Conservation (phyloP, 1,140 invertebrate species). For the Mylabris phalerata region DNA sequence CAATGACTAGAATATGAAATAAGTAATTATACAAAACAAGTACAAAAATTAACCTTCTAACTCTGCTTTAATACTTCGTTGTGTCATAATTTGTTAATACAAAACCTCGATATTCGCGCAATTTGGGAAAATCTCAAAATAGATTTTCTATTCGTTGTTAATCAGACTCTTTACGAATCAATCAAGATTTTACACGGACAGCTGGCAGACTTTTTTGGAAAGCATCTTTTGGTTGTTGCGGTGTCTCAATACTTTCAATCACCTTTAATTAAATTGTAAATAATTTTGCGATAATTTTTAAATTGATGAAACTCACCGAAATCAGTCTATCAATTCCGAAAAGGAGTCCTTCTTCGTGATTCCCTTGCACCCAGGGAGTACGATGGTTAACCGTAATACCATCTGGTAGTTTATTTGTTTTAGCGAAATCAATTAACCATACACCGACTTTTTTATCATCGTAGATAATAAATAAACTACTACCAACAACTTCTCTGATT, state of each 20-base stretch:
- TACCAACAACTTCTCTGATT: conserved; percentile 89
- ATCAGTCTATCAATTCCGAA: conserved; percentile 84
- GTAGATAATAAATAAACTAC: conserved; percentile 90
- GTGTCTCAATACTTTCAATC: conserved; percentile 25
- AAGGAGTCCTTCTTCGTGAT: conserved; percentile 92
- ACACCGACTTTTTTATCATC: conserved; percentile 78
- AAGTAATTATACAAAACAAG: conserved; percentile 15
- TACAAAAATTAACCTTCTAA: conserved; percentile 6
- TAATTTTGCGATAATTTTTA: not conserved
- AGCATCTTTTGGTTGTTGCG: conserved; percentile 17
- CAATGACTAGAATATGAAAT: conserved; percentile 19
- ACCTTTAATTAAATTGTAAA: conserved; percentile 19
- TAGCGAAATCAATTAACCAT: conserved; percentile 97
- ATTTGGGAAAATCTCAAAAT: no score
- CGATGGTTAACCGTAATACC: conserved; percentile 68
- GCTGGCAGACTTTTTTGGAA: conserved; percentile 12
- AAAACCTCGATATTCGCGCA: not conserved
- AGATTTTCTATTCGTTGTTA: not conserved
- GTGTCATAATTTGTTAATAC: conserved; percentile 17
- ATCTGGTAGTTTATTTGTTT: conserved; percentile 71
- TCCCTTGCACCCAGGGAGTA: conserved; percentile 75
- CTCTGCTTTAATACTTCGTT: conserved; percentile 18
- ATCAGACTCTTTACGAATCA: not conserved
- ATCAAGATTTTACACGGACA: conserved; percentile 30
- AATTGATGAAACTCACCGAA: conserved; percentile 38